phyloP scores from a whole-genome alignment of 2,113 vertebrate species.

The Psammodynastes pulverulentus region DNA sequence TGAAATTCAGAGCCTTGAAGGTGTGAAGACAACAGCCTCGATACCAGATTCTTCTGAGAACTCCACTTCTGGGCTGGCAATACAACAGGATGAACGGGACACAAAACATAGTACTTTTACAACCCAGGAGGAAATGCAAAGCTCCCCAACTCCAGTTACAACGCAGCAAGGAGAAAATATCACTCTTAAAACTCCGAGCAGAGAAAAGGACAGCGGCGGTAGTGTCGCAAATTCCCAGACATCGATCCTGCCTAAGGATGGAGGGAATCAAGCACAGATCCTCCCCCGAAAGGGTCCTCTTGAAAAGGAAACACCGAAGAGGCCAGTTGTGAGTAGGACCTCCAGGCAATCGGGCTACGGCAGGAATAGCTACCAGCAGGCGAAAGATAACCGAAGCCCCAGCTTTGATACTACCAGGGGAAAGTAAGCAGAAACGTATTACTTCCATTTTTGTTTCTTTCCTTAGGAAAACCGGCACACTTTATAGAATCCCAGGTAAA shows the following conservation, averaged over 20 bases:
- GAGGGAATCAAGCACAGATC: slow-evolving; percentile 40
- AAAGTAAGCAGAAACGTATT: slow-evolving; percentile 67
- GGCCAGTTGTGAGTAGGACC: slow-evolving; percentile 13
- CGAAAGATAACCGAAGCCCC: slow-evolving; percentile 39
- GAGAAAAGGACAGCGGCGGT: neutral
- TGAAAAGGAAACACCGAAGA: neutral
- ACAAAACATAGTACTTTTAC: neutral
- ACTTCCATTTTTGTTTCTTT: neutral
- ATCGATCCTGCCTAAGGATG: slow-evolving; percentile 24
- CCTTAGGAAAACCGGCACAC: neutral
- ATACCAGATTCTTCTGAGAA: neutral
- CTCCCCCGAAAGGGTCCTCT: slow-evolving; percentile 14
- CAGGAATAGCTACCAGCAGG: slow-evolving; percentile 18
- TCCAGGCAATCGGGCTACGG: slow-evolving; percentile 27
- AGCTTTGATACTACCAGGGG: slow-evolving; percentile 69
- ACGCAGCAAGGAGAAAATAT: slow-evolving; percentile 2
- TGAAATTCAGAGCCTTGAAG: neutral
- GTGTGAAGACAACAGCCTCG: rapidly evolving
- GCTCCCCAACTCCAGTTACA: neutral
- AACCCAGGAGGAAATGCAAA: neutral
- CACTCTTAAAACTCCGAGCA: neutral
- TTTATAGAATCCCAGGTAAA: neutral
- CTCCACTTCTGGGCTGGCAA: neutral
- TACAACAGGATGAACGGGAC: neutral
- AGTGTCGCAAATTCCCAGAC: slow-evolving; percentile 5